Evolutionary conservation across 2,113 vertebrate species (phyloP).

Genomic region (Phalacrocorax carbo): DNA sequence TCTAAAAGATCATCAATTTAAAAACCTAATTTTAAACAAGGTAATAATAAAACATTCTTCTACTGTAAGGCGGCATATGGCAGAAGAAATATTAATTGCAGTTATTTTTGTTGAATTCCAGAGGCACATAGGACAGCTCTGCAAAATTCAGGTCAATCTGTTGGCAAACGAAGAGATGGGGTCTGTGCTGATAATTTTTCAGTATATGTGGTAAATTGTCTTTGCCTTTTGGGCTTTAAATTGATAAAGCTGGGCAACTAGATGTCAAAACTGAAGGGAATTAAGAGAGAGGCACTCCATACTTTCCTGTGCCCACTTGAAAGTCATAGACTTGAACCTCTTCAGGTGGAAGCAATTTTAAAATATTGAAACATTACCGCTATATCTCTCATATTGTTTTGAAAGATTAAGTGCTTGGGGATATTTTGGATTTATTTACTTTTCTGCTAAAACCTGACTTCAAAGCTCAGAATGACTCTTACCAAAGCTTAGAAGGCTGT

Average conservation of each 20-base stretch:
- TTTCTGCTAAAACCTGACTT: background rate
- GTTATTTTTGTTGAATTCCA: constrained; percentile 49
- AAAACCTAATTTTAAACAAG: constrained; percentile 43
- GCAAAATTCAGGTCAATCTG: constrained; percentile 32
- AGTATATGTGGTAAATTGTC: background rate
- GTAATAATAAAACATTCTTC: constrained; percentile 48
- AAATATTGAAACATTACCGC: background rate
- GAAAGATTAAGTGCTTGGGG: background rate
- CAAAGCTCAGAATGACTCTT: background rate
- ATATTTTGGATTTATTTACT: background rate
- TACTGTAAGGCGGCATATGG: constrained; percentile 18
- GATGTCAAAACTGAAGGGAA: background rate
- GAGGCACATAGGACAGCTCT: constrained; percentile 12
- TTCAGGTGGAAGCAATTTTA: background rate
- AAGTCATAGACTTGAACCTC: background rate
- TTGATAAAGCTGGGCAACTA: background rate
- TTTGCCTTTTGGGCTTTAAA: background rate
- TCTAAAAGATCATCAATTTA: background rate
- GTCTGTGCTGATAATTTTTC: background rate
- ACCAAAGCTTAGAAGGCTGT: background rate
- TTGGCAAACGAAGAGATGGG: background rate
- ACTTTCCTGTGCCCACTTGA: background rate
- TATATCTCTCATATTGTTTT: background rate
- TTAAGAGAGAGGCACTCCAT: background rate
- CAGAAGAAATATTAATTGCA: constrained; percentile 26